Base-by-base conservation (phyloP, 2,113 vertebrate genomes). In the Coreoperca whiteheadi region DNA sequence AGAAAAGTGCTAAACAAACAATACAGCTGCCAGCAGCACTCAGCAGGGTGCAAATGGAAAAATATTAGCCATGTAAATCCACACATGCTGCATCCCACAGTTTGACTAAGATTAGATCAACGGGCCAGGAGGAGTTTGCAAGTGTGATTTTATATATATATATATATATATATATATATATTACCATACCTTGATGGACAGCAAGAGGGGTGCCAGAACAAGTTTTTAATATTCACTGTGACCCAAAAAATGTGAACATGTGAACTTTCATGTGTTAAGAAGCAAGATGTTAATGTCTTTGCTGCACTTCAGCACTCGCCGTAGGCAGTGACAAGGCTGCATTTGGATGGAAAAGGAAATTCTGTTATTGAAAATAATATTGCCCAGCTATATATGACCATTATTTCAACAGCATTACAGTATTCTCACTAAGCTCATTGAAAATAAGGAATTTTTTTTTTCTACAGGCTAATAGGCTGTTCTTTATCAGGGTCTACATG, bases 21-120 rank as follows among this genome's bases (percentile, higher is more conserved):
- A 74, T 37, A 54, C 37, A 69, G 23, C 66, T 11, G 4, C 67
- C 56, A 76, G 66, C 60, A 56, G 74, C 74, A 54, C 65, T 60
- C 74, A 72, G 54, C 57, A n/a, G 68, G 75, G 46, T 60, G 81
- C 61, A 73, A 69, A 82, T 69, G n/a, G 57, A 72, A 68, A 80
- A 69, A 3, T 67, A 76, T 83, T 66, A 67, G 20, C 50, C 41
- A 63, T 67, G 53, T 74, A 69, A 65, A 84, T 87, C 51, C 82
- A 43, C 30, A 54, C 53, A 64, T 43, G 46, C 61, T 72, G 66
- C 50, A 64, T 10, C 34, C 25, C 8, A 23, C 43, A 61, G 56
- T 60, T 37, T 43, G 21, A 39, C 56, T 34, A 74, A 66, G 30
- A 64, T 65, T 63, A 56, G 37, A 56, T 54, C 2, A 46, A 59